phyloP scores from a whole-genome alignment of 2,888 invertebrate species.

The Drosophila longiperda region DNA sequence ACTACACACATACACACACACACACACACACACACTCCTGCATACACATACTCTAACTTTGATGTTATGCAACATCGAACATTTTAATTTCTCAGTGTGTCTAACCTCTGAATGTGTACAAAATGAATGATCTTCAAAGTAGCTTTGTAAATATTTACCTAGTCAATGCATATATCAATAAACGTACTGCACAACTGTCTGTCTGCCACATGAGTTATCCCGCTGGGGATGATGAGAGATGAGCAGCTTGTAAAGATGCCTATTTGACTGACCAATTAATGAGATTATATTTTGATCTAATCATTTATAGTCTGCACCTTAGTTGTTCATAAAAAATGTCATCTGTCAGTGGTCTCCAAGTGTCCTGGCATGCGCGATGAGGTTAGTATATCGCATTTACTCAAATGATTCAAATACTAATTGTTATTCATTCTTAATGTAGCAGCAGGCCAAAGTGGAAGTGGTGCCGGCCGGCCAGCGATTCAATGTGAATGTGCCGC shows the following conservation, averaged over 20 bases:
- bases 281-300: constrained; percentile 45
- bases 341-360: constrained; percentile 98
- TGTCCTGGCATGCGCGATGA: constrained; percentile 99
- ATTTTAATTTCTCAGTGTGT: constrained; percentile 47
- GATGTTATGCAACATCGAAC: constrained; percentile 31
- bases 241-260: constrained; percentile 17
- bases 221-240: constrained; percentile 16
- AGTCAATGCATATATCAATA: constrained; percentile 18
- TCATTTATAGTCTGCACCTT: constrained; percentile 95
- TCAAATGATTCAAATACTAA: constrained; percentile 1
- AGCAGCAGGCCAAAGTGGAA: constrained; percentile 86
- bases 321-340: constrained; percentile 99
- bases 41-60: constrained; percentile 19
- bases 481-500: constrained; percentile 99
- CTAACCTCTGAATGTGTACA: constrained; percentile 54
- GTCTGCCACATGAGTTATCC: constrained; percentile 1
- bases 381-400: constrained; percentile 83
- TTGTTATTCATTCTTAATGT: background rate
- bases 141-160: constrained; percentile 49
- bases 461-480: constrained; percentile 90
- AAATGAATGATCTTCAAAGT: constrained; percentile 37
- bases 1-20: constrained; percentile 13
- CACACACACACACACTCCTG: constrained; percentile 15
- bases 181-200: constrained; percentile 44
- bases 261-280: constrained; percentile 37